These are phyloP conservation scores for Piscicola geometra DNA, from an alignment of 2,888 invertebrate species.

Conservation along the genomic window DNA sequence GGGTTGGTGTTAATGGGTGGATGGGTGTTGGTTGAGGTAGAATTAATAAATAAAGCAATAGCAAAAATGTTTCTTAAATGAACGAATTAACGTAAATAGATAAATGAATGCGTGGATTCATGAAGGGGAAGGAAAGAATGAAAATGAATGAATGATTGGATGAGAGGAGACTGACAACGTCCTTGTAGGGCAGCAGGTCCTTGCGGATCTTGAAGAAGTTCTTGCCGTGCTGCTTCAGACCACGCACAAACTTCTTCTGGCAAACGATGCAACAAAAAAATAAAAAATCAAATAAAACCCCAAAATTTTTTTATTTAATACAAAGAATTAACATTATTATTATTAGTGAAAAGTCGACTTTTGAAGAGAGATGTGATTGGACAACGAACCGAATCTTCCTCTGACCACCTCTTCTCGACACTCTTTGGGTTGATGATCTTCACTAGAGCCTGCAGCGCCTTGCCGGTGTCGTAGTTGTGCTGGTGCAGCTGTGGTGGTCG, in stretches of 20 bases:
- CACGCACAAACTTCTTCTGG: conserved; percentile 91
- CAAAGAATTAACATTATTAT: background rate
- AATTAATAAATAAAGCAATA: background rate
- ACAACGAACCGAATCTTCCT: conserved; percentile 75
- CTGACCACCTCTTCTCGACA: conserved; percentile 95
- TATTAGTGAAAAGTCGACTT: background rate
- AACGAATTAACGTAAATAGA: background rate
- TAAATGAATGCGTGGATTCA: background rate
- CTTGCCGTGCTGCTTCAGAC: conserved; percentile 94
- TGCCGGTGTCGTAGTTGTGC: conserved; percentile 90
- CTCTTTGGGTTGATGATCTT: conserved; percentile 95
- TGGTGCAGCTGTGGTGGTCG: conserved; percentile 72
- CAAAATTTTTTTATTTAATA: background rate
- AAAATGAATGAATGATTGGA: background rate
- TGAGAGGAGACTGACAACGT: conserved; percentile 66
- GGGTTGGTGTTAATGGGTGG: background rate
- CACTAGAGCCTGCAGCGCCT: conserved; percentile 89
- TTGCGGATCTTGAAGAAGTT: conserved; percentile 96
- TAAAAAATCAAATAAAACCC: background rate
- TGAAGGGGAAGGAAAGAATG: background rate
- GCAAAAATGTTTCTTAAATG: too few species aligned
- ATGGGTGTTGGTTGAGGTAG: background rate
- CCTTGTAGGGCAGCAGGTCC: conserved; percentile 91
- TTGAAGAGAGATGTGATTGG: background rate
- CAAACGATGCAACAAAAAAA: background rate